Percentiles rank a stretch among this genome's conserved stretches.
Conservation (phyloP, 2,797 vertebrate species). For the Chaetodon trifasciatus region DNA sequence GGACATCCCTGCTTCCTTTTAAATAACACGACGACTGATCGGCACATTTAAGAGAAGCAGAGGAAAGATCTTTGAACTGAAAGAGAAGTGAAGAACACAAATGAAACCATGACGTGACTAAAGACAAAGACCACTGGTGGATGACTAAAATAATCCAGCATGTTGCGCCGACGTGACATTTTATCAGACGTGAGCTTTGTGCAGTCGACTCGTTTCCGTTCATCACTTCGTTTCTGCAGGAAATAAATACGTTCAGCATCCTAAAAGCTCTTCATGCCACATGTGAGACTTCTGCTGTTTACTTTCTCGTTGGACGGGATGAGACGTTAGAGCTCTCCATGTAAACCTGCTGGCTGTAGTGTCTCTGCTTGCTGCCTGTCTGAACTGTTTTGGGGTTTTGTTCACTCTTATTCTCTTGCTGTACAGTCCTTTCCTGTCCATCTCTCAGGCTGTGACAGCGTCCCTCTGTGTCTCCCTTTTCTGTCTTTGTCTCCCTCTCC, state of each 20-base stretch:
- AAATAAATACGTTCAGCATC: background rate
- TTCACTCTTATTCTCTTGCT: background rate
- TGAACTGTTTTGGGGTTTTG: too few species aligned
- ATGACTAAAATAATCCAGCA: background rate
- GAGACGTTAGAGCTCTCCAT: too few species aligned
- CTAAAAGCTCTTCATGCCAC: background rate
- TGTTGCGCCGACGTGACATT: background rate
- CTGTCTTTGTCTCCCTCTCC: background rate
- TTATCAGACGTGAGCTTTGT: background rate
- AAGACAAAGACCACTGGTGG: too few species aligned
- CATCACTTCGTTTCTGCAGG: constrained; percentile 8
- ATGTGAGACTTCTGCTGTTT: too few species aligned
- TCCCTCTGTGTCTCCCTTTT: background rate
- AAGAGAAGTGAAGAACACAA: too few species aligned
- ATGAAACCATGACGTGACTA: too few species aligned
- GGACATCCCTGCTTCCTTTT: too few species aligned
- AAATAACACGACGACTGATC: too few species aligned
- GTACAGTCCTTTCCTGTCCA: background rate
- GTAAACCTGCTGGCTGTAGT: background rate
- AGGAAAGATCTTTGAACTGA: too few species aligned
- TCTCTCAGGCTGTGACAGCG: background rate
- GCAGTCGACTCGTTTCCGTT: background rate
- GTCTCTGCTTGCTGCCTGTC: background rate
- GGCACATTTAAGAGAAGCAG: too few species aligned
- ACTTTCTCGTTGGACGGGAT: too few species aligned